phyloP scores from a whole-genome alignment of 2,113 vertebrate genomes.

The Rhabdomys dilectus region DNA sequence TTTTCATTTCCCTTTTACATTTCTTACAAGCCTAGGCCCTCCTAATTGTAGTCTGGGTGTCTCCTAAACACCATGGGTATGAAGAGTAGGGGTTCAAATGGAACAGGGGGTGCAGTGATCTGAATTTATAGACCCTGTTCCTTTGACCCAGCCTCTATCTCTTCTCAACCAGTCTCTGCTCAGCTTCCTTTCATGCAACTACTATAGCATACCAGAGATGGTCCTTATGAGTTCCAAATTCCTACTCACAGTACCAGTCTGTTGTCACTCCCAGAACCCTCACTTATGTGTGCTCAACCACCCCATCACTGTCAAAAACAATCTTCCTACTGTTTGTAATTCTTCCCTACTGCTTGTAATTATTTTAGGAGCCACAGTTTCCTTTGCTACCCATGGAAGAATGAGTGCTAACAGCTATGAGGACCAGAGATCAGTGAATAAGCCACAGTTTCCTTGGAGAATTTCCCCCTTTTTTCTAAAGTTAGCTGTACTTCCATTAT shows the following conservation, averaged over 20 bases:
- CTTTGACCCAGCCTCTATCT: neutral
- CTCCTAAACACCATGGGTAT: neutral
- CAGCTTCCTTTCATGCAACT: neutral
- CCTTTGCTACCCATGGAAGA: neutral
- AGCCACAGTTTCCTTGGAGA: neutral
- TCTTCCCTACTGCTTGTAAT: neutral
- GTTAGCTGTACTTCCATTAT: neutral
- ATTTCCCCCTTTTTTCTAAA: neutral
- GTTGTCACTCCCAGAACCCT: neutral
- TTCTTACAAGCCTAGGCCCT: neutral
- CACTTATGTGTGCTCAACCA: neutral
- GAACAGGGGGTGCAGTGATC: neutral
- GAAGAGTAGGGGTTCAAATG: neutral
- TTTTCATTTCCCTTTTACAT: slow-evolving; percentile 21
- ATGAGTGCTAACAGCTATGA: neutral
- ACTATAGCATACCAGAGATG: neutral
- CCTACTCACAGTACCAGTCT: neutral
- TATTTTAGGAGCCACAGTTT: slow-evolving; percentile 28
- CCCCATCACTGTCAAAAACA: neutral
- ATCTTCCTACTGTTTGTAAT: neutral
- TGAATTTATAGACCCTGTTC: neutral
- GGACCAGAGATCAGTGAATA: neutral
- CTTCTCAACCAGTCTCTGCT: neutral
- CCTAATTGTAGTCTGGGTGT: neutral
- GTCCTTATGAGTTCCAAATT: neutral